Base-by-base conservation (phyloP, 2,797 vertebrate species). In the Lutjanus argentimaculatus region DNA sequence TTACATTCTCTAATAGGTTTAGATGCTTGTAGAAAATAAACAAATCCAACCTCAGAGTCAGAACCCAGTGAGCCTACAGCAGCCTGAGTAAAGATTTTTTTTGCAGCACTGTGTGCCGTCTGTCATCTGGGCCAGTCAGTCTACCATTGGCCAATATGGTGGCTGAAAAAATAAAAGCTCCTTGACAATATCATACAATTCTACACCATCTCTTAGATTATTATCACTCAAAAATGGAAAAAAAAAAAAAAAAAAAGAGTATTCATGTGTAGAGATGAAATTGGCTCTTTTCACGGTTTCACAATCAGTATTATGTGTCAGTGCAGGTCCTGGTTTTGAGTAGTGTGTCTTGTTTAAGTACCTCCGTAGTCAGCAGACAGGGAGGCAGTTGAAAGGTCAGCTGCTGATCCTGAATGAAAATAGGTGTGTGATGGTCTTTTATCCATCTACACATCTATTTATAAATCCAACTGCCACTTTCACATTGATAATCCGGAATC, bases 1-100 rank as follows among this genome's bases (percentile, higher is more conserved):
- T 70, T 79, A 67, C 53, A 59, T 55, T 58, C 42, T 75, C 45
- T 74, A 82, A 76, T 58, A 76, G 59, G 72, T 83, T 80, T 81
- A 72, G 67, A 80, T 80, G 66, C 71, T 67, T 75, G 52, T 57
- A 76, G 48, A 51, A 72, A 79, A 87, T 62, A 84, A 79, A 82
- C 58, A 79, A 81, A 83, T 72, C 52, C 59, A 69, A 72, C 63
- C 67, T 75, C 63, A 42, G 52, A 79, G 77, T 57, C 67, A 10
- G 56, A 78, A 25, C 1, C 72, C 61, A 30, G 53, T 55, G 66
- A 77, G 58, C 46, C 45, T 19, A 63, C 49, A 46, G 53, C 45
- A 55, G 63, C 43, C 72, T 49, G 22, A 66, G 30, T 40, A 61
- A 75, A 67, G 22, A 69, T 73, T 76, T 21, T 69, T 36, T 51